Conservation (phyloP, 2,113 vertebrate genomes). For the Chaetodon trifascialis region DNA sequence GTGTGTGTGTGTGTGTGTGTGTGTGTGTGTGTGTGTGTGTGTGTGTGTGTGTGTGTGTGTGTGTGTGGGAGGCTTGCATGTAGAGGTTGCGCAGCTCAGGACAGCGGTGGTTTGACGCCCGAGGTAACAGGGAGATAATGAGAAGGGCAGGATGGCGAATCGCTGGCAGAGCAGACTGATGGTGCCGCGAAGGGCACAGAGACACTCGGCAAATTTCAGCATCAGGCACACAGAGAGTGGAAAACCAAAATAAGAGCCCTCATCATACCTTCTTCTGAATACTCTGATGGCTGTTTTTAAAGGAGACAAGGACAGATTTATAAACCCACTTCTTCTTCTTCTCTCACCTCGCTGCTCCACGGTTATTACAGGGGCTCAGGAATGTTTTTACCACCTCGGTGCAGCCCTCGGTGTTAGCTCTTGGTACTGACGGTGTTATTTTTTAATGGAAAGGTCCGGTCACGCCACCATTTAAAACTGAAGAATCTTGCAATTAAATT, state of each 20-base stretch:
- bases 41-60: too few species aligned
- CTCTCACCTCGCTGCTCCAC: background rate
- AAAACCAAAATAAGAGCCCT: constrained; percentile 13
- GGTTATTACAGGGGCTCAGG: background rate
- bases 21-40: constrained; percentile 33
- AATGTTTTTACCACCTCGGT: background rate
- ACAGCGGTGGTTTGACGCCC: constrained; percentile 51
- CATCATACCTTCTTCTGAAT: background rate
- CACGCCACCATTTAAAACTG: background rate
- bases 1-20: constrained; percentile 41
- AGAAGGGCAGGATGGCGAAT: constrained; percentile 61
- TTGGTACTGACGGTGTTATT: background rate
- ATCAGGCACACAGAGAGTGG: background rate
- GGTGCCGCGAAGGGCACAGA: constrained; percentile 39
- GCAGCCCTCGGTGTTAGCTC: background rate
- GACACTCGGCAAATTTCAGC: constrained; percentile 15
- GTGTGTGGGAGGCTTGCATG: constrained; percentile 28
- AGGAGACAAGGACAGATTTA: background rate
- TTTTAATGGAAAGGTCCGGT: background rate
- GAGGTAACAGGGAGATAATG: constrained; percentile 62
- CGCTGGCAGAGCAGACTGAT: constrained; percentile 58
- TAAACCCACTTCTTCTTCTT: background rate
- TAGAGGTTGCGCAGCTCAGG: constrained; percentile 54
- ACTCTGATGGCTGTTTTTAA: background rate
- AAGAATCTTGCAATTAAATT: background rate